Evolutionary conservation across 2,113 vertebrate genomes (phyloP).

Genomic region (Trogon surrucura): DNA sequence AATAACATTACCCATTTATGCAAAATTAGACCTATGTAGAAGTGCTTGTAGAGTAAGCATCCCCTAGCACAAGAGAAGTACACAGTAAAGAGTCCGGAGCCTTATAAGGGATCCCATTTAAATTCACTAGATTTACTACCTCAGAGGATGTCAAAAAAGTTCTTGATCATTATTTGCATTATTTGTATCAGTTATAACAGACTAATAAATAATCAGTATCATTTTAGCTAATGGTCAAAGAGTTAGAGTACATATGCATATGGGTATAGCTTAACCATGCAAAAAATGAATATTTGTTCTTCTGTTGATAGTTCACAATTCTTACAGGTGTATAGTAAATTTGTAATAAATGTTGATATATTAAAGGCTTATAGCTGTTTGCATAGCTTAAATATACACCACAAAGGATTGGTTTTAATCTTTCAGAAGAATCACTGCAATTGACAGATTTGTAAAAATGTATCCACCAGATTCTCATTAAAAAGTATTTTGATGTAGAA

Average conservation of each 20-base stretch:
- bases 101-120: neutral
- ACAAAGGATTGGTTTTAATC: neutral
- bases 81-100: neutral
- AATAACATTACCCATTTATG: neutral
- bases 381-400: neutral
- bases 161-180: neutral
- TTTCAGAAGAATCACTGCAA: neutral
- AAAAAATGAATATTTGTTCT: neutral
- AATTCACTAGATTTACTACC: neutral
- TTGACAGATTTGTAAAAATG: neutral
- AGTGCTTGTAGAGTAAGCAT: neutral
- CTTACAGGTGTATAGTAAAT: neutral
- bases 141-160: neutral
- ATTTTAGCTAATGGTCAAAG: neutral
- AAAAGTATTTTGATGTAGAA: neutral
- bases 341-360: neutral
- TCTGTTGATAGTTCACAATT: neutral
- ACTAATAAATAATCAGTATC: neutral
- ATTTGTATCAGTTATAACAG: neutral
- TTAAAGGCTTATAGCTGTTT: neutral
- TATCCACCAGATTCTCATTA: neutral
- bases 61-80: neutral
- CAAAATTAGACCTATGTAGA: neutral
- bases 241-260: neutral
- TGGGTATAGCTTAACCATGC: neutral